A percentile compares a stretch with the other conserved stretches of the same genome.
These are phyloP conservation scores for Muricea muricata DNA, from an alignment of 92 coral and sea anemone species.

Conservation along the genomic window DNA sequence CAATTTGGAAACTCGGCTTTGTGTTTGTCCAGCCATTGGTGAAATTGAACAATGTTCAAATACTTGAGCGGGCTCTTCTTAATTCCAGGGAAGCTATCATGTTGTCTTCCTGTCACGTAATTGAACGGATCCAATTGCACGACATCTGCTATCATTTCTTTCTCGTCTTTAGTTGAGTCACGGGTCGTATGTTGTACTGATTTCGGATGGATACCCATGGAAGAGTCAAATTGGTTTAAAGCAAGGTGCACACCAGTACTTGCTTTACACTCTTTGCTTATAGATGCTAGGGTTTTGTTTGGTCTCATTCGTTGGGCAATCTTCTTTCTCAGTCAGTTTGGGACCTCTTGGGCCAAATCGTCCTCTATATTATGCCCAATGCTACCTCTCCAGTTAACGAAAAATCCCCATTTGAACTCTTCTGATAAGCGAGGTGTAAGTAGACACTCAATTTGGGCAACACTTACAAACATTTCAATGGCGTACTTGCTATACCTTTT, in stretches of 20 bases:
- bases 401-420: slow-evolving; percentile 70
- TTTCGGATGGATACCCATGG: slow-evolving; percentile 38
- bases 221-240: slow-evolving; percentile 55
- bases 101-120: not conserved
- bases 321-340: slow-evolving; percentile 18
- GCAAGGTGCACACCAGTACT: slow-evolving; percentile 40
- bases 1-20: slow-evolving; percentile 35
- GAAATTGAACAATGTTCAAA: slow-evolving; percentile 69
- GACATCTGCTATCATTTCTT: slow-evolving; percentile 43
- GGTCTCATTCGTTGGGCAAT: slow-evolving; percentile 62
- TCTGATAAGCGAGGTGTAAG: slow-evolving; percentile 58
- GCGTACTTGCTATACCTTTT: slow-evolving; percentile 55
- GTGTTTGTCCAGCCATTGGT: slow-evolving; percentile 73
- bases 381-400: slow-evolving; percentile 66
- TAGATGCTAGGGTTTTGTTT: slow-evolving; percentile 61
- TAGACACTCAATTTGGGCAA: slow-evolving; percentile 65
- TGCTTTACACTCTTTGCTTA: slow-evolving; percentile 52
- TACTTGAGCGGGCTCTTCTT: slow-evolving; percentile 66
- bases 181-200: slow-evolving; percentile 48
- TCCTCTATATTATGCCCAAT: slow-evolving; percentile 34
- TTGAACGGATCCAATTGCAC: slow-evolving; percentile 49
- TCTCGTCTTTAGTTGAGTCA: slow-evolving; percentile 46
- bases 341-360: slow-evolving; percentile 31
- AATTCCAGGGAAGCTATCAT: slow-evolving; percentile 60
- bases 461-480: slow-evolving; percentile 20